Conservation (phyloP, 2,888 invertebrate species). For the Coremacera marginata region DNA sequence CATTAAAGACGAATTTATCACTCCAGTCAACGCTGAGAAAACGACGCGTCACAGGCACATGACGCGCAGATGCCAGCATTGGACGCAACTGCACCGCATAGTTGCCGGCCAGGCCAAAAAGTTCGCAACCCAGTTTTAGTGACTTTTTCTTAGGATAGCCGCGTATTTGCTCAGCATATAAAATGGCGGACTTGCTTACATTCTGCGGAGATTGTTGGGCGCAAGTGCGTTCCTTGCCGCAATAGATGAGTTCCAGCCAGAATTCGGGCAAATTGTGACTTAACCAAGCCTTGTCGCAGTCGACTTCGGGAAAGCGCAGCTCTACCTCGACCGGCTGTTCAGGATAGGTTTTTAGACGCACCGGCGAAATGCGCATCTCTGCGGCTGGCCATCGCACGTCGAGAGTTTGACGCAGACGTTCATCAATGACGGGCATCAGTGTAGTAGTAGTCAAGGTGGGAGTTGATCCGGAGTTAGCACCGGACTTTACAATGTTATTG, state of each 20-base stretch:
- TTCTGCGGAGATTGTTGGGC: constrained; percentile 71
- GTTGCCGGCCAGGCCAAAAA: constrained; percentile 86
- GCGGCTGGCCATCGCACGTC: constrained; percentile 88
- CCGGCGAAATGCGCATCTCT: constrained; percentile 79
- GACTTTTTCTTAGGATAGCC: constrained; percentile 79
- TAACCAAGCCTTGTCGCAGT: constrained; percentile 71
- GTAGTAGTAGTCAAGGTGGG: constrained; percentile 57
- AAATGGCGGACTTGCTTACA: constrained; percentile 73
- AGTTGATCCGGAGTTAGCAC: not conserved
- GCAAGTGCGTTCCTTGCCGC: constrained; percentile 82
- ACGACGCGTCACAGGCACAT: constrained; percentile 63
- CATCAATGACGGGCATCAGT: constrained; percentile 61
- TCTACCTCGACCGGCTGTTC: constrained; percentile 80
- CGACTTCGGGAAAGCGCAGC: constrained; percentile 80
- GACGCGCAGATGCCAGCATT: constrained; percentile 59
- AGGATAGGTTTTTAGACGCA: constrained; percentile 84
- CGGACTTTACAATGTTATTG: not conserved
- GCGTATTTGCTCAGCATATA: constrained; percentile 83
- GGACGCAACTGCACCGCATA: constrained; percentile 82
- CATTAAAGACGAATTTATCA: constrained; percentile 86
- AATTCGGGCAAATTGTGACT: constrained; percentile 75
- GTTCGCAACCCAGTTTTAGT: constrained; percentile 80
- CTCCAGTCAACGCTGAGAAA: constrained; percentile 80
- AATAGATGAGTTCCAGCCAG: constrained; percentile 84
- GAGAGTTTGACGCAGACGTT: constrained; percentile 71